A percentile compares a stretch with the other conserved stretches of the same genome.
Conservation (phyloP, 2,113 vertebrate genomes). For the Colaptes auratus region DNA sequence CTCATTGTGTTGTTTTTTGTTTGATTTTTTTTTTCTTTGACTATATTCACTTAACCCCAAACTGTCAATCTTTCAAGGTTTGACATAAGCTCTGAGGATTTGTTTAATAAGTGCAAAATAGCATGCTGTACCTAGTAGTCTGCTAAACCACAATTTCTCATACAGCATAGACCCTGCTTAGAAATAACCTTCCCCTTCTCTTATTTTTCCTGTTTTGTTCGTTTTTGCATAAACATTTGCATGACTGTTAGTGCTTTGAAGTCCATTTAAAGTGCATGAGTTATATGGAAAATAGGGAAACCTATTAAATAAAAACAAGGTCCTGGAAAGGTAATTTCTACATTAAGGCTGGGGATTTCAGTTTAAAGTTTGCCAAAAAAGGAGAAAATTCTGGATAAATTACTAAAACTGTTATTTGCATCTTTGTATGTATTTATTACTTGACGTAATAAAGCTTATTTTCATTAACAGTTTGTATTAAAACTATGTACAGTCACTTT, state of each 20-base stretch:
- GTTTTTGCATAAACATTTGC: slow-evolving; percentile 77
- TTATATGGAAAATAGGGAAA: slow-evolving; percentile 82
- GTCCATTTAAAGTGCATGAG: slow-evolving; percentile 85
- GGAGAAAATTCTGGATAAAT: slow-evolving; percentile 73
- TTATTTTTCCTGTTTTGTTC: slow-evolving; percentile 43
- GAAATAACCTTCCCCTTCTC: slow-evolving; percentile 16
- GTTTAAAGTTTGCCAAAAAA: slow-evolving; percentile 73
- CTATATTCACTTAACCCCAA: slow-evolving; percentile 51
- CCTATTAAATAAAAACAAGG: slow-evolving; percentile 57
- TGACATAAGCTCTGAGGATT: slow-evolving; percentile 35
- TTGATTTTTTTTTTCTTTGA: not conserved
- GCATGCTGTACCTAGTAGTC: slow-evolving; percentile 32
- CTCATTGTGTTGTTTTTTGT: not conserved
- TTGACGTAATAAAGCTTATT: slow-evolving; percentile 99
- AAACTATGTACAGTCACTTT: slow-evolving; percentile 40
- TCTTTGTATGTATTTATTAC: slow-evolving; percentile 99
- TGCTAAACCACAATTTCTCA: slow-evolving; percentile 52
- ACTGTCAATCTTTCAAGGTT: slow-evolving; percentile 47
- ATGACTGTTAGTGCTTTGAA: slow-evolving; percentile 80
- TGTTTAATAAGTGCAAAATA: slow-evolving; percentile 20
- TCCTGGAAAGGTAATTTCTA: slow-evolving; percentile 60
- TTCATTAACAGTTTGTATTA: slow-evolving; percentile 87
- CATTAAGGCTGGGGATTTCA: slow-evolving; percentile 70
- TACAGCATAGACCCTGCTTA: slow-evolving; percentile 63
- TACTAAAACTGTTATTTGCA: slow-evolving; percentile 89